phyloP scores from a whole-genome alignment of 2,797 vertebrate genomes.

The Oreonectes daqikongensis region DNA sequence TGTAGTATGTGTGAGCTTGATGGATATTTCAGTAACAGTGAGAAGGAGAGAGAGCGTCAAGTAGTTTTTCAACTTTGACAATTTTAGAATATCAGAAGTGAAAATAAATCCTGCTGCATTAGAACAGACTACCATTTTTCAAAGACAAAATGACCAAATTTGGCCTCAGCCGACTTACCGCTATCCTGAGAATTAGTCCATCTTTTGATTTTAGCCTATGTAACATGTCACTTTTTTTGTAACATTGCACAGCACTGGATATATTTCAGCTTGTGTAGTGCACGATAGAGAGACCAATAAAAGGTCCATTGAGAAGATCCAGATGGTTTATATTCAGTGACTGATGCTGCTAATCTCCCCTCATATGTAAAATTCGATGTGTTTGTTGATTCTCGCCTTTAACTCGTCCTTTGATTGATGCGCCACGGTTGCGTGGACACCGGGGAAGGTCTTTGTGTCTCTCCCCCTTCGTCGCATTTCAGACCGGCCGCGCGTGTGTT shows the following conservation, averaged over 20 bases:
- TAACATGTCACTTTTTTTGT: not conserved
- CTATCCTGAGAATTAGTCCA: no score
- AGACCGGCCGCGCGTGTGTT: conserved; percentile 46
- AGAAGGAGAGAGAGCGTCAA: no score
- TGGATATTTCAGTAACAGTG: not conserved
- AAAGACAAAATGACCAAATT: not conserved
- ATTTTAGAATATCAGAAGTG: not conserved
- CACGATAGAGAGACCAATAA: conserved; percentile 44
- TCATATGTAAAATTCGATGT: conserved; percentile 52
- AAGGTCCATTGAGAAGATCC: conserved; percentile 54
- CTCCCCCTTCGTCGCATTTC: conserved; percentile 16
- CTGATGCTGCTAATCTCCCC: conserved; percentile 51
- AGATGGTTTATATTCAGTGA: conserved; percentile 58
- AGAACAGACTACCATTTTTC: not conserved
- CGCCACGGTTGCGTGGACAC: conserved; percentile 48
- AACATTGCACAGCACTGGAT: not conserved
- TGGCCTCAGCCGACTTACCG: not conserved
- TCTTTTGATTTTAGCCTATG: not conserved
- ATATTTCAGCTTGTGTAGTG: conserved; percentile 34
- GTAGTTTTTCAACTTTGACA: not conserved
- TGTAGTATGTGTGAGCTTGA: not conserved
- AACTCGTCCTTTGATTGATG: conserved; percentile 53
- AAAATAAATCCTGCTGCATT: not conserved
- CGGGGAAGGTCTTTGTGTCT: conserved; percentile 29
- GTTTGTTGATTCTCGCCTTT: conserved; percentile 55